Conservation (phyloP, 2,888 invertebrate species). For the Metellina segmentata region DNA sequence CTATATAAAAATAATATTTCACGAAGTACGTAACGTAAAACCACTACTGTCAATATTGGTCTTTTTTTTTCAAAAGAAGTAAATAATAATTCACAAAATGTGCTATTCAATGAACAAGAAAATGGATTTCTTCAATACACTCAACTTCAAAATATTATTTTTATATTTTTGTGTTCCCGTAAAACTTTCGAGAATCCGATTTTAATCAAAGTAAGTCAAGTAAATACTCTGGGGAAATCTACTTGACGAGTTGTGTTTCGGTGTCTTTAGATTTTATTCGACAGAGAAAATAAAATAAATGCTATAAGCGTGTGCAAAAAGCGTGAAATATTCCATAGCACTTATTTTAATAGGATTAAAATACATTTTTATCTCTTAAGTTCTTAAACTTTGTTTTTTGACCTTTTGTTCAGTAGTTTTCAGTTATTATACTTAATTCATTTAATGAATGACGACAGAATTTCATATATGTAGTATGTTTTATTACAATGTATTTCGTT, state of each 20-base stretch:
- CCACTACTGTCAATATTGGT: too few species aligned
- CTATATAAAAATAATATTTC: too few species aligned
- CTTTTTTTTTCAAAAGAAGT: not conserved
- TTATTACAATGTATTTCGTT: too few species aligned
- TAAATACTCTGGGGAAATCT: not conserved
- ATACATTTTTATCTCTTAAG: too few species aligned
- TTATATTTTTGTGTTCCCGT: not conserved
- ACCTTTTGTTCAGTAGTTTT: too few species aligned
- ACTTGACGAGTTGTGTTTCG: not conserved
- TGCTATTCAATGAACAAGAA: not conserved
- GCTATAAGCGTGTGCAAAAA: not conserved
- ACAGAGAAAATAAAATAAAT: not conserved
- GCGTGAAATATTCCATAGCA: not conserved
- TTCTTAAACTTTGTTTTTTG: too few species aligned
- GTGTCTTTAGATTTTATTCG: not conserved
- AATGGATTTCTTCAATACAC: not conserved
- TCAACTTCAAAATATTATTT: not conserved
- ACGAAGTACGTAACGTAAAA: too few species aligned
- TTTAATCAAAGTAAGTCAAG: constrained; percentile 1
- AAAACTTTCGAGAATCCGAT: not conserved
- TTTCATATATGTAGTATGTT: too few species aligned
- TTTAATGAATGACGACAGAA: too few species aligned
- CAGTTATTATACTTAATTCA: too few species aligned
- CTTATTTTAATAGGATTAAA: not conserved
- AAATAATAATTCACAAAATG: not conserved